These are phyloP conservation scores for Drosophila orosa DNA, from an alignment of 1,140 invertebrate species.

Conservation along the genomic window DNA sequence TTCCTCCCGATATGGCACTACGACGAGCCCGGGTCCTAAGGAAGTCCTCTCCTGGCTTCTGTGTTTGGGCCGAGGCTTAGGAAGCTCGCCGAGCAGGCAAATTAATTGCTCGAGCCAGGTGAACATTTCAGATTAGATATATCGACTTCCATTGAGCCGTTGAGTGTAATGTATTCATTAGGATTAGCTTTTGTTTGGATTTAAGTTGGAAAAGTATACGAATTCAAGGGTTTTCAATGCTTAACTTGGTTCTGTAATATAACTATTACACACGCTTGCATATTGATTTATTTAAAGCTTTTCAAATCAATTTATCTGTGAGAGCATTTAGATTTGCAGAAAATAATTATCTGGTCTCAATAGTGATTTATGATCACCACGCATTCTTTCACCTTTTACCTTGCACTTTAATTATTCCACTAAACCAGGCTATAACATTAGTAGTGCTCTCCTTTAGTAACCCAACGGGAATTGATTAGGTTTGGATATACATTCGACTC, in stretches of 20 bases:
- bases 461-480: constrained; percentile 3
- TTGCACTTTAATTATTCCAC: constrained; percentile 29
- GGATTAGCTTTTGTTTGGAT: not conserved
- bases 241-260: too few species aligned
- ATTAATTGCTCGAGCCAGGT: constrained; percentile 38
- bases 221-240: too few species aligned
- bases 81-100: constrained; percentile 33
- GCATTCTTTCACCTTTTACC: constrained; percentile 1
- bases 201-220: not conserved
- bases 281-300: not conserved
- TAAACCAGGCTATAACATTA: constrained; percentile 45
- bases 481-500: not conserved
- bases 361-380: not conserved
- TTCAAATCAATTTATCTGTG: too few species aligned
- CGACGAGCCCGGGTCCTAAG: constrained; percentile 6
- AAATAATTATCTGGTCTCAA: not conserved
- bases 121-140: constrained; percentile 33
- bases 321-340: not conserved
- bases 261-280: too few species aligned
- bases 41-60: constrained; percentile 15
- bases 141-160: constrained; percentile 24
- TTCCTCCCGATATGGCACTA: constrained; percentile 43
- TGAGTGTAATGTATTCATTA: not conserved
- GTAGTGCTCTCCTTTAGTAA: not conserved
- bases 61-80: constrained; percentile 2